phyloP scores from a whole-genome alignment of 2,797 vertebrate species.

The Knipowitschia caucasica region DNA sequence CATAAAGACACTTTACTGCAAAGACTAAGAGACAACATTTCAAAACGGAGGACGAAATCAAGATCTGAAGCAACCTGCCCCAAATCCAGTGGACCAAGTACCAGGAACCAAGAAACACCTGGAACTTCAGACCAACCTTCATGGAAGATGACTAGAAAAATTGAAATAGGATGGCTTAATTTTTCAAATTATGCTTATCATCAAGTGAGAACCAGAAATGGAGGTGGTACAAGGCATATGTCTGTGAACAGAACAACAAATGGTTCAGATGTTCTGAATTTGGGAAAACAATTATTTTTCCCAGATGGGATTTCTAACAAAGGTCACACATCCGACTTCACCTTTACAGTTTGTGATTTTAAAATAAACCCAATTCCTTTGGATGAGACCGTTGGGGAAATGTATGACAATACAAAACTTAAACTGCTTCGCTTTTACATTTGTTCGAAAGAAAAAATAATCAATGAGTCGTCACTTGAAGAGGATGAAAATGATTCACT shows the following conservation, averaged over 20 bases:
- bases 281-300: conserved; percentile 1
- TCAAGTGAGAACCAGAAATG: neutral
- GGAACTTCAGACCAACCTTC: conserved; percentile 6
- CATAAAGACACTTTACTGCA: conserved; percentile 22
- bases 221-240: neutral
- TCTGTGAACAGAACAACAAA: neutral
- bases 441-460: neutral
- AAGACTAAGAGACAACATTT: conserved; percentile 22
- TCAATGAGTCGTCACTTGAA: neutral
- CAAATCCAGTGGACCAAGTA: too few species aligned
- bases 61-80: conserved; percentile 1
- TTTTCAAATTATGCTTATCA: conserved; percentile 6
- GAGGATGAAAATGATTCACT: neutral
- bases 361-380: neutral
- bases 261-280: neutral
- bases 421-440: neutral
- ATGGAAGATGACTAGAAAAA: conserved; percentile 17
- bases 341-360: neutral
- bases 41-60: conserved; percentile 13
- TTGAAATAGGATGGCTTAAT: conserved; percentile 34
- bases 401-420: conserved; percentile 2
- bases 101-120: conserved; percentile 16
- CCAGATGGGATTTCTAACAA: neutral
- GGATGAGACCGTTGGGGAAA: neutral
- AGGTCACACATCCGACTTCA: neutral